Evolutionary conservation across 2,113 vertebrate species (phyloP).

Genomic region (Takifugu flavidus): DNA sequence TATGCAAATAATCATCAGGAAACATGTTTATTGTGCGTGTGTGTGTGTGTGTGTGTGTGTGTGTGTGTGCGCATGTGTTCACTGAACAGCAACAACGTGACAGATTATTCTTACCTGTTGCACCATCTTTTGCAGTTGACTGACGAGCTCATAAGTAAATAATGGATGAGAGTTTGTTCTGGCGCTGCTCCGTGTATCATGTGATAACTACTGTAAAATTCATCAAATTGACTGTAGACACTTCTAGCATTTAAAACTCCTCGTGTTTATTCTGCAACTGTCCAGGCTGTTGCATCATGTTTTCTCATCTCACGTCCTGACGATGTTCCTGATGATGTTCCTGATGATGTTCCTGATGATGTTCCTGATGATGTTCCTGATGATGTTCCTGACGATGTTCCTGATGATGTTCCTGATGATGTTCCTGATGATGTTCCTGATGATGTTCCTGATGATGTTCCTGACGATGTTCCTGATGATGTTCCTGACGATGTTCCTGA

Average conservation of each 20-base stretch:
- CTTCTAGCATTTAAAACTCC: too few relatives aligned
- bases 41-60: constrained; percentile 23
- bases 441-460: too few relatives aligned
- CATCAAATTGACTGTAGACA: too few relatives aligned
- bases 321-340: neutral
- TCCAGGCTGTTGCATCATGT: neutral
- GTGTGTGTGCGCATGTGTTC: too few relatives aligned
- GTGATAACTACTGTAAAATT: too few relatives aligned
- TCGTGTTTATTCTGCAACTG: neutral
- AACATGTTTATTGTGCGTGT: constrained; percentile 1
- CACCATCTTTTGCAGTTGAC: too few relatives aligned
- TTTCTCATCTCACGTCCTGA: too few relatives aligned
- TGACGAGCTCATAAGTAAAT: neutral
- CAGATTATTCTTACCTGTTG: neutral
- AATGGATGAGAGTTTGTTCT: constrained; percentile 10
- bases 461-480: neutral
- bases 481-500: too few relatives aligned
- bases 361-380: neutral
- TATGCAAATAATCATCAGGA: neutral
- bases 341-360: too few relatives aligned
- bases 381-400: too few relatives aligned
- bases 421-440: neutral
- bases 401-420: neutral
- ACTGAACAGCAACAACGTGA: neutral
- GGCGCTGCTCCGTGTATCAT: neutral